Evolutionary conservation across 2,888 invertebrate species (phyloP).

Genomic region (Caradrina clavipalpis): DNA sequence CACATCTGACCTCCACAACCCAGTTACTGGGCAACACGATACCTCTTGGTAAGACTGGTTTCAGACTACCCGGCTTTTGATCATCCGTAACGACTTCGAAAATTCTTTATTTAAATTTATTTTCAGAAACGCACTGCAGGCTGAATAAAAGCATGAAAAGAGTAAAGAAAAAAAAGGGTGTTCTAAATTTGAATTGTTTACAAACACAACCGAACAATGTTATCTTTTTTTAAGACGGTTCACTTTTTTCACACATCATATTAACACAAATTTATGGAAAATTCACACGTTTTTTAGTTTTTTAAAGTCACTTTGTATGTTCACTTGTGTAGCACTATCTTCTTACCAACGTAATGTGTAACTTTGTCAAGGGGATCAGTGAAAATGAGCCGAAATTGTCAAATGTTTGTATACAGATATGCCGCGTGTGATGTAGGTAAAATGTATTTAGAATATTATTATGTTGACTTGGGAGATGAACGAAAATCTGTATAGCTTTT

Average conservation of each 20-base stretch:
- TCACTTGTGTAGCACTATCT: slow-evolving; percentile 27
- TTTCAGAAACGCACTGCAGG: neutral
- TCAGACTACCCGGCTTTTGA: no score
- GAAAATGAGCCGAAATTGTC: slow-evolving; percentile 62
- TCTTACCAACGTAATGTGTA: slow-evolving; percentile 29
- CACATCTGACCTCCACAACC: no score
- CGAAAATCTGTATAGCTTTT: neutral
- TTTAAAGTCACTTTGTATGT: neutral
- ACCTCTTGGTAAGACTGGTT: no score
- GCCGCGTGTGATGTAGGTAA: slow-evolving; percentile 2
- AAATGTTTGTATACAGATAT: slow-evolving; percentile 58
- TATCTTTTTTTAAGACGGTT: neutral
- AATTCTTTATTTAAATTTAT: neutral
- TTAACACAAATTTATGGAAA: neutral
- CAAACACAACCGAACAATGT: neutral
- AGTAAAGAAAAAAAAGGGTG: no score
- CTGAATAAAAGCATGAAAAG: no score
- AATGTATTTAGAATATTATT: slow-evolving; percentile 6
- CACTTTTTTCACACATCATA: neutral
- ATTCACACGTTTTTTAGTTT: neutral
- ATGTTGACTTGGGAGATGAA: neutral
- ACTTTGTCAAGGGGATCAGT: slow-evolving; percentile 44
- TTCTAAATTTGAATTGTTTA: neutral
- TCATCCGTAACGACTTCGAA: no score
- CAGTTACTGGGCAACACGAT: no score